Base-by-base conservation (phyloP, 1,140 invertebrate species). In the Zaprionus camerounensis region DNA sequence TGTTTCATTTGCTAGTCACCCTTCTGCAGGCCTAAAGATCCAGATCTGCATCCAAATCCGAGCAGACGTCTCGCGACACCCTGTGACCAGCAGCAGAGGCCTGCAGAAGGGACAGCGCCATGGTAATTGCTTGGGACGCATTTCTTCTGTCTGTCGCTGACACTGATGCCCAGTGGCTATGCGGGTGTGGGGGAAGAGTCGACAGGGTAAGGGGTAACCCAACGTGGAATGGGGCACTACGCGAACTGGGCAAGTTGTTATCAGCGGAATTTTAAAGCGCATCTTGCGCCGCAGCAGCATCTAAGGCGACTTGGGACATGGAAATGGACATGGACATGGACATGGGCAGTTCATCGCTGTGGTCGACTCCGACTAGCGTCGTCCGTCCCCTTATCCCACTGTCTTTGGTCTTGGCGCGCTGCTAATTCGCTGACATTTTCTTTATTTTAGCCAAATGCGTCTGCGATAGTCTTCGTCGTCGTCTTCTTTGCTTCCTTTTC, bases 391-490 rank as follows among this genome's bases (percentile, higher is more conserved):
- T 28, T 49, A n/a, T 1, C 41, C 6, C 2, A 0, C 58, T 63
- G 59, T 55, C 69, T 51, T 51, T 51, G 46, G 68, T 59, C 46
- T 62, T 63, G 69, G 36, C 58, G 71, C 70, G 71, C 67, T 74
- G 71, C 84, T 88, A 88, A 88, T 88, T 88, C 85, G 81, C 79
- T 85, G 85, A 85, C 85, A 88, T 90, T 90, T 90, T 82, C 85
- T 80, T 88, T 88, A 84, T 88, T 84, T 88, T 90, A 88, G 78
- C 84, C 85, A 88, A 86, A 86, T 86, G 82, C 82, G 82, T 86
- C 71, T 80, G 73, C 41, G 20, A 70, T 72, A 58, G 66, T 63
- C 53, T 57, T 34, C 59, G 44, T 66, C 44, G 20, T n/a, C 15
- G 41, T 34, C 26, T 65, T 46, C 41, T 65, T 15, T 62, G 53